A percentile compares a stretch with the other conserved stretches of the same genome.
phyloP scores from a whole-genome alignment of 2,797 vertebrate species.

The Eremophila alpestris region DNA sequence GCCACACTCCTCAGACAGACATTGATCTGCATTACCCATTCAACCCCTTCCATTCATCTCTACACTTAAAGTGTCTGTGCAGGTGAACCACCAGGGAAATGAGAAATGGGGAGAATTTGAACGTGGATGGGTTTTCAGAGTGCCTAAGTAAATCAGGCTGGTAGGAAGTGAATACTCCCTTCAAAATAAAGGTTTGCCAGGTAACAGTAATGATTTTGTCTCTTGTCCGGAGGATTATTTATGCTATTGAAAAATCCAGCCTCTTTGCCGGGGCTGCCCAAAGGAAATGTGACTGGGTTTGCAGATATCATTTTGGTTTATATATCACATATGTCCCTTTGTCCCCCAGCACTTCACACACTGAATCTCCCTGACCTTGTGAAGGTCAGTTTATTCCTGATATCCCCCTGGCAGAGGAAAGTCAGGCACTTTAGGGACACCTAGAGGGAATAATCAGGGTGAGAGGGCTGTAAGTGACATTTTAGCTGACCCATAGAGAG shows the following conservation, averaged over 20 bases:
- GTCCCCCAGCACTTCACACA: not conserved
- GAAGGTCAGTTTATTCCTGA: not conserved
- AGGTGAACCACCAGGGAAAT: not conserved
- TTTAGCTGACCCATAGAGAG: not conserved
- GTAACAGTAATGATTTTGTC: not conserved
- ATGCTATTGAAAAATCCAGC: not conserved
- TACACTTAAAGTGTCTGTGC: not conserved
- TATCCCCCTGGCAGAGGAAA: not conserved
- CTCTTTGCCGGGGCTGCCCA: not conserved
- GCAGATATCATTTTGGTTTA: not conserved
- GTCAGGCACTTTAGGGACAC: not conserved
- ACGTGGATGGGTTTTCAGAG: not conserved
- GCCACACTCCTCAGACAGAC: not conserved
- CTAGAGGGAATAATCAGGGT: not conserved
- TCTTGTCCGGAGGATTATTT: not conserved
- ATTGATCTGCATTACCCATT: not conserved
- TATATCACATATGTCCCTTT: not conserved
- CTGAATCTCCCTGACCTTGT: not conserved
- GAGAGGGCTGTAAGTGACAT: not conserved
- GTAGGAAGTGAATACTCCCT: not conserved
- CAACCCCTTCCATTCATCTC: not conserved
- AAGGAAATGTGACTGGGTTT: not conserved
- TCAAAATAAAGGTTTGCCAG: slow-evolving; percentile 24
- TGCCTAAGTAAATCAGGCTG: not conserved
- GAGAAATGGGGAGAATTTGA: not conserved